Evolutionary conservation across 2,888 invertebrate species (phyloP), one percentile per base, ranked within the genome.

Genomic region (Hofmannophila pseudospretella): DNA sequence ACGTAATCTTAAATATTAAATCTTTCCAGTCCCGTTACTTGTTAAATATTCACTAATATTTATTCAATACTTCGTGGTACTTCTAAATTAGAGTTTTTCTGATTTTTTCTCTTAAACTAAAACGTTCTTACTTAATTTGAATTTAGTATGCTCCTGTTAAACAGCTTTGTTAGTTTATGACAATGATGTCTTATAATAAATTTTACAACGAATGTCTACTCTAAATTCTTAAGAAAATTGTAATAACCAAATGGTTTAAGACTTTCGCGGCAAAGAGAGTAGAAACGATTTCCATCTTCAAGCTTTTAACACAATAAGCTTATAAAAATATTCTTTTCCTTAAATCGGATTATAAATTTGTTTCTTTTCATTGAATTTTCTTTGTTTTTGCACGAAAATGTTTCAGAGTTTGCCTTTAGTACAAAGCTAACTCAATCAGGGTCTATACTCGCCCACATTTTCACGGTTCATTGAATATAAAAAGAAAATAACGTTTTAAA

Each of bases 401-500:
- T 58, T 65, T 54, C 49, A 48, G 57, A 58, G 58, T 56, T 55
- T 56, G 44, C 49, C 48, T 53, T 54, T 51, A 54, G 55, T 51
- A 53, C 44, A 45, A n/a, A 55, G 62, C 56, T 66, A 68, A 65
- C 64, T 64, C 62, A 63, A 67, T 65, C 58, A 48, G 52, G 49
- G 52, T 51, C 57, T 63, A 59, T 59, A 62, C 61, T 61, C 60
- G 51, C 70, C 70, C 68, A 72, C 71, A 72, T 72, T 75, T 72
- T 71, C 67, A 62, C 67, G 65, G 69, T 71, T 73, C 75, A 75
- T 71, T 67, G 71, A 64, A 63, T 66, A 66, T 73, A 69, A 76
- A 77, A 76, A 73, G 70, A 71, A 75, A 74, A 76, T 68, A 64
- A 54, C 61, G 56, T 56, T 75, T 75, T 74, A 68, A 74, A 71